Evolutionary conservation across 2,888 invertebrate genomes (phyloP), one percentile per base, ranked within the genome.

Genomic region (Leucoptera coffeella): DNA sequence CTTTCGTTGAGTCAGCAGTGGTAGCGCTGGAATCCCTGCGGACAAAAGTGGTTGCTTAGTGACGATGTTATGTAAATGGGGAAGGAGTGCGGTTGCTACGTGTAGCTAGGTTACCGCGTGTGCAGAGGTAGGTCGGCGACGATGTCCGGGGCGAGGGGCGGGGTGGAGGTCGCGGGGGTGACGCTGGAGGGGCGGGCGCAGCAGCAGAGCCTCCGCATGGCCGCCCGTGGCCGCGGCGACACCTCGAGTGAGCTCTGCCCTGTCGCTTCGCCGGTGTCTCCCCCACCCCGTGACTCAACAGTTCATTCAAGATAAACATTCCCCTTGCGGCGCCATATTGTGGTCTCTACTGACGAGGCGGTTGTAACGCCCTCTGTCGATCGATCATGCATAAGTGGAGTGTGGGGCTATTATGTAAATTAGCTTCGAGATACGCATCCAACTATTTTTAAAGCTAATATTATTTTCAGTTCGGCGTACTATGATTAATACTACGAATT

Each of bases 91-190:
- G 20, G 26, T 21, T 11, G 22, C 14, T 6, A 7, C 6, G 14
- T 6, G 12, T 12, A 9, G 12, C 19, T 10, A 12, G 13, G 37
- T 50, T 65, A 64, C 65, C 65, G 55, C 41, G 61, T 50, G 46
- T 52, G 57, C 29, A 47, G 38, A 32, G 65, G 64, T 32, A 62
- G 49, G 47, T 60, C 60, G 37, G 57, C 61, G 38, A 62, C 65
- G 43, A 64, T 54, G 52, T 64, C 64, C 42, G 52, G 60, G 23
- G 50, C 41, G 36, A 49, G 50, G 12, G 26, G 21, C 32, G 45
- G 34, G 34, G 38, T 35, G 14, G 45, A 33, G 39, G 46, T 45
- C 26, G 47, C 38, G 35, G 46, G 40, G 31, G 38, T 39, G 34
- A 42, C 20, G 28, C 29, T 45, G 22, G 38, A 42, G 35, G 43